Percentiles rank a stretch among this genome's conserved stretches.
phyloP scores from a whole-genome alignment of 2,888 invertebrate genomes.

The Cataglyphis rosenhaueri region DNA sequence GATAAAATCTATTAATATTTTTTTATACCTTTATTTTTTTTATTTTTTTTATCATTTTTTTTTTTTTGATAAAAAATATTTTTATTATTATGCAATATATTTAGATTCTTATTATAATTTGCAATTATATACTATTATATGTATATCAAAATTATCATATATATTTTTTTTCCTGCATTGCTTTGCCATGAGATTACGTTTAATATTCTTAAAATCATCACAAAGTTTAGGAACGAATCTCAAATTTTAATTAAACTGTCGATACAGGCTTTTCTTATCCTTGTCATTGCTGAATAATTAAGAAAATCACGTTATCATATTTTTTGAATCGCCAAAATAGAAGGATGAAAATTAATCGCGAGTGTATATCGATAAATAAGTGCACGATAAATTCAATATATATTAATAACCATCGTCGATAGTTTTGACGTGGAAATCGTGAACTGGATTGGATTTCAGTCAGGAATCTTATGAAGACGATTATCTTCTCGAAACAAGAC shows the following conservation, averaged over 20 bases:
- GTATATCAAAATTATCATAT: background rate
- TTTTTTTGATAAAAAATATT: background rate
- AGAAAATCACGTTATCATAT: background rate
- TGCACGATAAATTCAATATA: background rate
- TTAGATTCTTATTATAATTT: background rate
- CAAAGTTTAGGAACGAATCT: background rate
- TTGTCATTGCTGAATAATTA: background rate
- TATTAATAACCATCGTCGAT: slow-evolving; percentile 42
- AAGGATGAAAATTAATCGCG: background rate
- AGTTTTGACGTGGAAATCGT: slow-evolving; percentile 55
- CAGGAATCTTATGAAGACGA: slow-evolving; percentile 60
- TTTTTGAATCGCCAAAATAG: background rate
- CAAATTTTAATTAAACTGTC: background rate
- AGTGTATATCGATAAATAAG: background rate
- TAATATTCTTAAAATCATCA: background rate
- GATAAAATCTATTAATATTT: background rate
- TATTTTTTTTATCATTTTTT: too few species aligned
- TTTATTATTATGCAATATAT: background rate
- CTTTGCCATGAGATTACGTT: background rate
- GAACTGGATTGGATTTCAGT: background rate
- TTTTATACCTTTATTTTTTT: background rate
- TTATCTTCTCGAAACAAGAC: slow-evolving; percentile 66
- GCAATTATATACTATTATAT: background rate
- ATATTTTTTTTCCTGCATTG: background rate
- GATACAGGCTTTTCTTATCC: background rate